Evolutionary conservation across 2,888 invertebrate species (phyloP).

Genomic region (Pemphredon lugubris): DNA sequence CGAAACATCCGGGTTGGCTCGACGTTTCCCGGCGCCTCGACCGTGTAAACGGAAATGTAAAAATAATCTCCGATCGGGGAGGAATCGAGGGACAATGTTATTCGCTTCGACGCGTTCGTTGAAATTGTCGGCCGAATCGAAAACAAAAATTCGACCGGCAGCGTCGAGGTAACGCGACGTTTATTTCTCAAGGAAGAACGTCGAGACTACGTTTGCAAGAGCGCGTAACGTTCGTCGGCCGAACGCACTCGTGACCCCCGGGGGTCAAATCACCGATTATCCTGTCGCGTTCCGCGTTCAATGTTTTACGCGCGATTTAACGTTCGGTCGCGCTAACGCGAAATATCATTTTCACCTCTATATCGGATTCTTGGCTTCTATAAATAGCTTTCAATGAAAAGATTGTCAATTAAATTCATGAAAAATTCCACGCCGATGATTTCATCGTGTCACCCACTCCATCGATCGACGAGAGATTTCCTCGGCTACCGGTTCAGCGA

Average conservation of each 20-base stretch:
- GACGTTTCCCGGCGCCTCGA: neutral
- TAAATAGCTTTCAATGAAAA: too few species aligned
- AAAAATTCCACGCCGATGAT: too few species aligned
- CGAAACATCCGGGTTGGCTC: neutral
- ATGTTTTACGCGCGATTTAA: neutral
- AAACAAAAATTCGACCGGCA: too few species aligned
- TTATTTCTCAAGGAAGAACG: too few species aligned
- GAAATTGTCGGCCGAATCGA: neutral
- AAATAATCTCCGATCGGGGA: neutral
- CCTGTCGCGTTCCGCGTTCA: neutral
- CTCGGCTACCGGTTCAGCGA: slow-evolving; percentile 34
- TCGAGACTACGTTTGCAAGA: too few species aligned
- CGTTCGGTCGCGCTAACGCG: neutral
- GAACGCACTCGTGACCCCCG: too few species aligned
- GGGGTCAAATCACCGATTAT: too few species aligned
- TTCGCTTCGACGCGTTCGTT: neutral
- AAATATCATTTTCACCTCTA: neutral
- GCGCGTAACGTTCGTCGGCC: too few species aligned
- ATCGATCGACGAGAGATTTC: slow-evolving; percentile 18
- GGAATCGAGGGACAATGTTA: neutral
- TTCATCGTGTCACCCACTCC: slow-evolving; percentile 3
- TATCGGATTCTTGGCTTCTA: too few species aligned
- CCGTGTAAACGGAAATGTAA: neutral
- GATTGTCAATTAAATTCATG: too few species aligned
- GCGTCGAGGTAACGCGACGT: neutral